phyloP scores from a whole-genome alignment of 2,113 vertebrate genomes.

The Eptesicus fuscus region DNA sequence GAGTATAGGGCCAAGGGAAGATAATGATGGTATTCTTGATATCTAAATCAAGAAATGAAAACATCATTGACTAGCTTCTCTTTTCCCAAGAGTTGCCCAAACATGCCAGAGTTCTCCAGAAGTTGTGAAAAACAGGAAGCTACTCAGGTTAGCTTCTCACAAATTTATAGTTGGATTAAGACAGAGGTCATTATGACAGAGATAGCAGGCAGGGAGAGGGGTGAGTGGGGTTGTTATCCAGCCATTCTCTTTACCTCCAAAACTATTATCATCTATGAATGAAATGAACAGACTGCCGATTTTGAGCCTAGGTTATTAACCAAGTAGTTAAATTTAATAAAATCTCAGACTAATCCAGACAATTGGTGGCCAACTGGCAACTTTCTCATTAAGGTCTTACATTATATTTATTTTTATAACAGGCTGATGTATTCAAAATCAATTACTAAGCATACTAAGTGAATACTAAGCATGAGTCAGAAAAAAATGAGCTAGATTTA shows the following conservation, averaged over 20 bases:
- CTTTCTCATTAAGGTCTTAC: slow-evolving; percentile 9
- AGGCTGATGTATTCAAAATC: slow-evolving; percentile 28
- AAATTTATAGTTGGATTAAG: not conserved
- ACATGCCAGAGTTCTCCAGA: not conserved
- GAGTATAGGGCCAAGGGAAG: not conserved
- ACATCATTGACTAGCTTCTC: not conserved
- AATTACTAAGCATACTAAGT: not conserved
- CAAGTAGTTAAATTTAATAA: slow-evolving; percentile 58
- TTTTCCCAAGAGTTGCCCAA: not conserved
- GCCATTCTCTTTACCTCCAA: not conserved
- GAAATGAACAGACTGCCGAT: slow-evolving; percentile 21
- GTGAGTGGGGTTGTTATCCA: not conserved
- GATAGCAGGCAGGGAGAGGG: not conserved
- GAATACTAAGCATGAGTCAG: slow-evolving; percentile 4
- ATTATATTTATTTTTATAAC: slow-evolving; percentile 20
- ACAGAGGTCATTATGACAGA: slow-evolving; percentile 9
- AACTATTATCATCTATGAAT: slow-evolving; percentile 23
- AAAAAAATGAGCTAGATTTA: slow-evolving; percentile 32
- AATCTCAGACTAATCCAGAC: slow-evolving; percentile 32
- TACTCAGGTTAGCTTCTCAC: not conserved
- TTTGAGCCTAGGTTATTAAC: slow-evolving; percentile 11
- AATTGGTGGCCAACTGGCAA: slow-evolving; percentile 55
- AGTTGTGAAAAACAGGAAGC: not conserved
- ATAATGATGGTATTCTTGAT: not conserved
- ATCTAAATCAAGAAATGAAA: not conserved